Base-by-base conservation (phyloP, 2,888 invertebrate species). In the Leucophenga montana region DNA sequence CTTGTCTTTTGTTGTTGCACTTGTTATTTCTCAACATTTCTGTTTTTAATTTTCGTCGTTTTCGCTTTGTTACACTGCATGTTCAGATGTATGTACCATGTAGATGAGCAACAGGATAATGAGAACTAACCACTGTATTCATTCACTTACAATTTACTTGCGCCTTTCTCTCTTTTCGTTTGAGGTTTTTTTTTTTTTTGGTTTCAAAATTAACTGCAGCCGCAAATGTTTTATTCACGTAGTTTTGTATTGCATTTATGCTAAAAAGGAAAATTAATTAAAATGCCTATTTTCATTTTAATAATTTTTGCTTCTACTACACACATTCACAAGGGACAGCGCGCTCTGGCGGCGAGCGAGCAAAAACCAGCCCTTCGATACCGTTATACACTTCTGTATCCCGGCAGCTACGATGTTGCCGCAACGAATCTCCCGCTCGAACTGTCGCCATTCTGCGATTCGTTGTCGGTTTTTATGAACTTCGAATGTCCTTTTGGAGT, bases 21-120 rank as follows among this genome's bases (percentile, higher is more conserved):
- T 39, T 39, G 9, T 11, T 11, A 39, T 39, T 39, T 39, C 39
- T 39, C 39, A 8, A 39, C 39, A 39, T 39, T 39, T 39, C 11
- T 39, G 39, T 39, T 39, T 39, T 39, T 39, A 39, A 39, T 39
- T 39, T 39, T 39, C 39, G 39, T 39, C 4, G 4, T 39, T 57
- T 57, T 57, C 57, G 9, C 39, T 61, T 33, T 27, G 31, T 18
- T 61, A 16, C 5, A 16, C 39, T 61, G 8, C 61, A 39, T 39
- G 31, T 61, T 59, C n/a, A n/a, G n/a, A 18, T 18, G 18, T 39
- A 33, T 39, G 14, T 59, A 54, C 39, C 8, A 8, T 39, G 39
- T 61, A 27, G 39, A 11, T 39, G 61, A 39, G 61, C 61, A 61
- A 61, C 61, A 61, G 61, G 61, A 61, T 44, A 61, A 61, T 61